These are phyloP conservation scores for Acleris sparsana DNA, from an alignment of 2,888 invertebrate species.

Conservation along the genomic window DNA sequence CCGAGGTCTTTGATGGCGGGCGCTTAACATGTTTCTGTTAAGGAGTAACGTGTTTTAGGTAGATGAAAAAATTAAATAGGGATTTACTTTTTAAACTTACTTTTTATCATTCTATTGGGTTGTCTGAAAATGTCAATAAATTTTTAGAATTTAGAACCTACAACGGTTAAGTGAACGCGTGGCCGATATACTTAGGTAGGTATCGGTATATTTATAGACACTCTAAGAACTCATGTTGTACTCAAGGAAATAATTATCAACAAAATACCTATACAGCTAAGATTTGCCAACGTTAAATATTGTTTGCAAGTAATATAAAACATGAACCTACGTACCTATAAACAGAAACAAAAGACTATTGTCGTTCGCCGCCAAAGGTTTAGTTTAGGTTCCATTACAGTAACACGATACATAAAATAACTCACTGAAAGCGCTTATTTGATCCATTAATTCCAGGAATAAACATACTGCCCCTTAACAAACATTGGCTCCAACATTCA, in stretches of 20 bases:
- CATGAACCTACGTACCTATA: neutral
- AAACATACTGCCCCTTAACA: conserved; percentile 48
- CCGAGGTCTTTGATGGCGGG: conserved; percentile 60
- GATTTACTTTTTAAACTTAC: neutral
- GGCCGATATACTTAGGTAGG: no score
- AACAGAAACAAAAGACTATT: conserved; percentile 17
- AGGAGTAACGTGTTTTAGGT: conserved; percentile 37
- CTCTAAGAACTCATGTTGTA: no score
- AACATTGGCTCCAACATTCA: conserved; percentile 58
- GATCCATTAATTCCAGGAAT: conserved; percentile 29
- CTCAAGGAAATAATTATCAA: no score
- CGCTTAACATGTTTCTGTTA: conserved; percentile 55
- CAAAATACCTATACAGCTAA: no score
- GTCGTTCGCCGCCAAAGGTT: conserved; percentile 24
- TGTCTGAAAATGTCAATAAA: no score
- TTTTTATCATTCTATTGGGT: no score
- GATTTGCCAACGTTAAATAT: neutral
- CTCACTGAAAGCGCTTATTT: conserved; percentile 24
- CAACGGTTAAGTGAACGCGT: no score
- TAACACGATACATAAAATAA: conserved; percentile 29
- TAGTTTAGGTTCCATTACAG: conserved; percentile 9
- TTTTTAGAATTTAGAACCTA: no score
- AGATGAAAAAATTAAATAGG: neutral
- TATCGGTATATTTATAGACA: no score
- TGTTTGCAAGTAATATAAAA: neutral